phyloP scores from a whole-genome alignment of 1,140 invertebrate genomes.

The Drosophila punjabiensis region DNA sequence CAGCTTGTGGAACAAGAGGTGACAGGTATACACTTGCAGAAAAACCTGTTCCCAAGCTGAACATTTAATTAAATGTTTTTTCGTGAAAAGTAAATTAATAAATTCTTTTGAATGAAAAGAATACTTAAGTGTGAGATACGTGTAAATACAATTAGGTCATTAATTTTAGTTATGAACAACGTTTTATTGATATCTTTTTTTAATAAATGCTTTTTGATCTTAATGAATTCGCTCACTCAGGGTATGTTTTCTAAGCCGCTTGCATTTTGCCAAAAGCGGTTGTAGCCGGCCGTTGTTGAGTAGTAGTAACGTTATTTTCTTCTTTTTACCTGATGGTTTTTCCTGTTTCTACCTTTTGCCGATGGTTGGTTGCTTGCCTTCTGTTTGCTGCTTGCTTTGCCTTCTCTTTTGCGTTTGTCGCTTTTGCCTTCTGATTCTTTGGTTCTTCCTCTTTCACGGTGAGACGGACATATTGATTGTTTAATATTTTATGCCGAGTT shows the following conservation, averaged over 20 bases:
- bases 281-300: constrained; percentile 8
- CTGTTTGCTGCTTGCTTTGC: constrained; percentile 4
- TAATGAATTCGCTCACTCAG: not conserved
- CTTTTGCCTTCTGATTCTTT: constrained; percentile 51
- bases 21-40: constrained; percentile 11
- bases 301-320: constrained; percentile 49
- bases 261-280: constrained; percentile 42
- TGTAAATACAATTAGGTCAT: not conserved
- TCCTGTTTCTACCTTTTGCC: constrained; percentile 40
- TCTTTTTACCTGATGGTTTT: constrained; percentile 43
- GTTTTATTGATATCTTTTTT: too few species aligned
- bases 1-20: too few species aligned
- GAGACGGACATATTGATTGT: constrained; percentile 63
- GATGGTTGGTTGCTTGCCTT: too few species aligned
- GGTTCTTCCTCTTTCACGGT: constrained; percentile 39
- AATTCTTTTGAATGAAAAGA: not conserved
- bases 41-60: not conserved
- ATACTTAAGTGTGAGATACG: too few species aligned
- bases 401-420: constrained; percentile 47
- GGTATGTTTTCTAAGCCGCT: constrained; percentile 15
- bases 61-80: not conserved
- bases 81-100: not conserved
- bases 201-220: too few species aligned
- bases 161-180: not conserved
- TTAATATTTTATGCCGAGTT: constrained; percentile 73